Evolutionary conservation across 2,888 invertebrate species (phyloP), one percentile per base, ranked within the genome.

Genomic region (Sabatieria punctata): DNA sequence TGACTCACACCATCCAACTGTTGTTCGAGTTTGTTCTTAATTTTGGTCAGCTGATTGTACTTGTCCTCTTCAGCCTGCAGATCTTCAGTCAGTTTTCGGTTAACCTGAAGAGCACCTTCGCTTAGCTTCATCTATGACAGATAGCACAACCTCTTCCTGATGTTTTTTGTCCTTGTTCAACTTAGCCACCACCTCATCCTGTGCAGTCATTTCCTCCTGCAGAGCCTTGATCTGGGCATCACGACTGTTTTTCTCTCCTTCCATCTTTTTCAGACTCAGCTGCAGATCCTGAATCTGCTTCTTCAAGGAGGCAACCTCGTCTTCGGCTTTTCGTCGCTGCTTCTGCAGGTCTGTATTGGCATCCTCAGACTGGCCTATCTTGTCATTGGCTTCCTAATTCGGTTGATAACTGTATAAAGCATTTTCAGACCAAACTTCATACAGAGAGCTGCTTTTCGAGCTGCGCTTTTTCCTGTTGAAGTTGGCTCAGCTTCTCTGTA

Each of bases 41-140:
- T 88, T 74, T 93, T 93, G 79, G 85, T 91, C 70, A 95, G 79
- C 75, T 95, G 93, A 75, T 93, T 95, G 69, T 88, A 85, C 75
- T 93, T 93, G 75, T 95, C 93, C 70, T 95, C 93, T 62, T 89
- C 85, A 54, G 88, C 88, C 63, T 70, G 65, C 15, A 68, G 61
- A 47, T 65, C 64, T 44, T 62, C 65, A 48, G 55, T 54, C 21
- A 65, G 60, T 57, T 64, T 65, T 57, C 65, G 30, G 30, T 15
- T 30, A 15, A 30, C 30, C n/a, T n/a, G n/a, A n/a, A n/a, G n/a
- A n/a, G n/a, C n/a, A n/a, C n/a, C n/a, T n/a, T n/a, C n/a, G n/a
- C n/a, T n/a, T n/a, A n/a, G n/a, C n/a, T 8, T 44, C 44, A 23
- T 50, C 46, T 18, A 52, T 46, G 19, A 25, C 21, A n/a, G 46